These are phyloP conservation scores for Oncorhynchus nerka DNA, from an alignment of 2,113 vertebrate species.

Conservation along the genomic window DNA sequence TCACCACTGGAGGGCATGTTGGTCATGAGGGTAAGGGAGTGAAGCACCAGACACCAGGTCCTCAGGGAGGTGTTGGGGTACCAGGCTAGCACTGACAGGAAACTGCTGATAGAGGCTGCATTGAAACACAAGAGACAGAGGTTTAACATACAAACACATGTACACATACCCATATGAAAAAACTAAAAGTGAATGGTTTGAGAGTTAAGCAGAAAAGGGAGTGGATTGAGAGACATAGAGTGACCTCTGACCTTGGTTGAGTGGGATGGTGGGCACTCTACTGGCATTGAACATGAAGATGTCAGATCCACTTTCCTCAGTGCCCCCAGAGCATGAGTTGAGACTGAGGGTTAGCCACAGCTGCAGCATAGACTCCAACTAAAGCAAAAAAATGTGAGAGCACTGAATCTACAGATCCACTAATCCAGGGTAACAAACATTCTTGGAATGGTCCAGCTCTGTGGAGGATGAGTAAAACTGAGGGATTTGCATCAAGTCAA, in stretches of 20 bases:
- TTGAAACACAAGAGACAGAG: not conserved
- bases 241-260: conserved; percentile 88
- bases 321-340: conserved; percentile 85
- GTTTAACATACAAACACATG: not conserved
- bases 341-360: conserved; percentile 97
- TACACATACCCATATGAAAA: conserved; percentile 70
- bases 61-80: conserved; percentile 94
- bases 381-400: conserved; percentile 23
- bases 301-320: conserved; percentile 89
- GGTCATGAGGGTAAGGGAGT: conserved; percentile 97
- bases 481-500: not conserved
- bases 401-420: not conserved
- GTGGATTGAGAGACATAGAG: not conserved
- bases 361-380: conserved; percentile 96
- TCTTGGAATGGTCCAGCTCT: not conserved
- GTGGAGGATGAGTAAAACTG: not conserved
- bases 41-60: conserved; percentile 97
- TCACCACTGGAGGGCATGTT: conserved; percentile 81
- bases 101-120: conserved; percentile 92
- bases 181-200: conserved; percentile 5
- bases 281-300: conserved; percentile 96
- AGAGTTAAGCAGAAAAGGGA: conserved; percentile 57
- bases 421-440: not conserved
- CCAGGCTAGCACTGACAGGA: conserved; percentile 95
- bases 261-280: conserved; percentile 89